These are phyloP conservation scores for Periplaneta americana DNA, from an alignment of 1,140 invertebrate species.

Conservation along the genomic window DNA sequence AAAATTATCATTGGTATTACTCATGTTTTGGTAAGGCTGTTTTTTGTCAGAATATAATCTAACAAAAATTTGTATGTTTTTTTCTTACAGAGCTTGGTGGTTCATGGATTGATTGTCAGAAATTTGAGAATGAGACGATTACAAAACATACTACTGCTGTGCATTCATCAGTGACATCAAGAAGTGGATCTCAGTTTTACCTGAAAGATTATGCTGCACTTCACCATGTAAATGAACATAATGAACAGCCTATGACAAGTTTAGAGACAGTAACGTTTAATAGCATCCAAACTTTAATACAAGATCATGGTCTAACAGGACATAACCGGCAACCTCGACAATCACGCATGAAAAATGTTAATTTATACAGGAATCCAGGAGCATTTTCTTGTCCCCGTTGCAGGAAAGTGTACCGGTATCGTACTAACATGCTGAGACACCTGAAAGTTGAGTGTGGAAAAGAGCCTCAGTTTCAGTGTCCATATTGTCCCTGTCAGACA, in stretches of 20 bases:
- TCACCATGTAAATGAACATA: not conserved
- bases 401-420: slow-evolving; percentile 40
- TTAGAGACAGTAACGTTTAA: not conserved
- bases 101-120: not conserved
- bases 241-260: not conserved
- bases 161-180: not conserved
- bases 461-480: slow-evolving; percentile 34
- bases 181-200: not conserved
- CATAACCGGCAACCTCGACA: not conserved
- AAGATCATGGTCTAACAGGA: not conserved
- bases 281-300: not conserved
- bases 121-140: not conserved
- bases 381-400: slow-evolving; percentile 19
- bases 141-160: not conserved
- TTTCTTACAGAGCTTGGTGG: not conserved
- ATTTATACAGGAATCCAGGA: not conserved
- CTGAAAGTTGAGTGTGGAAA: slow-evolving; percentile 54
- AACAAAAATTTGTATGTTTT: not conserved
- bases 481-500: slow-evolving; percentile 24
- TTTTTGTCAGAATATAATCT: no score
- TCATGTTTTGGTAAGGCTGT: no score
- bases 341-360: not conserved
- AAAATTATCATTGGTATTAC: no score
- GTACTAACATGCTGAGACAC: slow-evolving; percentile 55
- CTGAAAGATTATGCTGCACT: not conserved